Base-by-base conservation (phyloP, 2,888 invertebrate species). In the Dolichopus griseipennis region DNA sequence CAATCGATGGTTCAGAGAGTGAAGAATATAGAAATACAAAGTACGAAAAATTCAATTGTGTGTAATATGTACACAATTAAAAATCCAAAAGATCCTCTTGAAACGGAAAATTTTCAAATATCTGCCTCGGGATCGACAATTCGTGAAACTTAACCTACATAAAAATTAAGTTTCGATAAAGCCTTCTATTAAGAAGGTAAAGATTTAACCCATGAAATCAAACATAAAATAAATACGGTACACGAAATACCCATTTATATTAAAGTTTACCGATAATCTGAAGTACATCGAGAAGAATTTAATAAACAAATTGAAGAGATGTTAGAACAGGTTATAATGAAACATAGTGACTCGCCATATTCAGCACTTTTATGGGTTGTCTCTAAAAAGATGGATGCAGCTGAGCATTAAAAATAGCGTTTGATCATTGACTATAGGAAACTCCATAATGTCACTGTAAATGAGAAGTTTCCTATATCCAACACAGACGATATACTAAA, bases 281-380 rank as follows among this genome's bases (percentile, higher is more conserved):
- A 71, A 66, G 64, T 68, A 22, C 71, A 71, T 61, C 68, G 70
- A 66, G n/a, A n/a, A 6, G 71, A 71, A 64, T 68, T 71, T 2
- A 15, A 67, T 12, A 43, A 12, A 21, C 76, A 77, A 74, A 74
- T 76, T 7, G 64, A 72, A 62, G 72, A 75, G 70, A 74, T 76
- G n/a, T n/a, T n/a, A n/a, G n/a, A n/a, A n/a, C n/a, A n/a, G n/a
- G n/a, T n/a, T n/a, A n/a, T n/a, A n/a, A n/a, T n/a, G n/a, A n/a
- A n/a, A n/a, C n/a, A n/a, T n/a, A n/a, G n/a, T n/a, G n/a, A n/a
- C n/a, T n/a, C n/a, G n/a, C n/a, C n/a, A n/a, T n/a, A n/a, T n/a
- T n/a, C n/a, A 3, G 67, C 70, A 18, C 72, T 71, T 0, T 66
- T 73, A 1, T 73, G 72, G 72, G 65, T 72, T 1, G 72, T 73